Evolutionary conservation across 2,113 vertebrate genomes (phyloP).

Genomic region (Raja brachyura): DNA sequence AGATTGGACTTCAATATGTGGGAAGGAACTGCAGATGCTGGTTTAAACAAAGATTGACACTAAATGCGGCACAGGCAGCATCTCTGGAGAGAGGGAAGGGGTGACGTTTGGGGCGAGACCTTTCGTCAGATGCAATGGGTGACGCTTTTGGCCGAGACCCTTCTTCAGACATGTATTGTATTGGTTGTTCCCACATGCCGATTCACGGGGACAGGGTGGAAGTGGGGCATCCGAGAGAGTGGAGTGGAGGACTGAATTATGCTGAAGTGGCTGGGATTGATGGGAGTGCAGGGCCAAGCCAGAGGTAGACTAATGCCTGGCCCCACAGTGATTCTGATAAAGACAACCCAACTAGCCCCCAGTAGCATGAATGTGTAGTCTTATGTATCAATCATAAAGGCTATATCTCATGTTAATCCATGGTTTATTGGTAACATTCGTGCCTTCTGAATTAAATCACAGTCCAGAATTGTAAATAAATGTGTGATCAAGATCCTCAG

Average conservation of each 20-base stretch:
- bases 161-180: too few relatives aligned
- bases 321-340: neutral
- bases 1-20: neutral
- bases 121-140: too few relatives aligned
- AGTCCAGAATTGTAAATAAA: neutral
- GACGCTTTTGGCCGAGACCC: too few relatives aligned
- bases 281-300: neutral
- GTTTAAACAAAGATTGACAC: too few relatives aligned
- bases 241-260: neutral
- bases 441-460: neutral
- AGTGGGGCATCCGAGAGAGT: neutral
- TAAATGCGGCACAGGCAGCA: too few relatives aligned
- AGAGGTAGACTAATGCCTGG: neutral
- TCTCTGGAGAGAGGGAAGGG: too few relatives aligned
- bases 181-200: neutral
- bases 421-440: neutral
- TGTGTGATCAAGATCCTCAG: neutral
- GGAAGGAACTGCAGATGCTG: too few relatives aligned
- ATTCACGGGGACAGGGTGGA: neutral
- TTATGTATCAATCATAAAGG: neutral
- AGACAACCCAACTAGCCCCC: neutral
- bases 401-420: neutral
- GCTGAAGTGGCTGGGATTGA: neutral
- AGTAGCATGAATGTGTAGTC: neutral
- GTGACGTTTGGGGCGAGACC: too few relatives aligned